Evolutionary conservation across 2,888 invertebrate species (phyloP).

Genomic region (Brachyptera putata): DNA sequence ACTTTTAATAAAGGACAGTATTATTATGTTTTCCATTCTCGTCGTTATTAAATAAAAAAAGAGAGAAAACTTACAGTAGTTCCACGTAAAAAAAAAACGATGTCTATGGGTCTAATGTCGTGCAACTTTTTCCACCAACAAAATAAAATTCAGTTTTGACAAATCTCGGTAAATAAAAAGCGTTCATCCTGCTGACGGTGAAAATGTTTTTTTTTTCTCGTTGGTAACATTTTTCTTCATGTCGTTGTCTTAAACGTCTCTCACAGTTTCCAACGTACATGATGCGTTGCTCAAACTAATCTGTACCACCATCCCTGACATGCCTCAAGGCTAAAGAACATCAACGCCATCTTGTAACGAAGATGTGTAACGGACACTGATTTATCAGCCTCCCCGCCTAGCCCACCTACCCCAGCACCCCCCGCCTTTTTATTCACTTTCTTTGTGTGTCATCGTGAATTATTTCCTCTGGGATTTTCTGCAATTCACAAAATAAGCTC

Average conservation of each 20-base stretch:
- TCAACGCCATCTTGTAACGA: not conserved
- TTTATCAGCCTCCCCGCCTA: slow-evolving; percentile 11
- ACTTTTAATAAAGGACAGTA: no score
- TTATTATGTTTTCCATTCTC: no score
- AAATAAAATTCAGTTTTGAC: no score
- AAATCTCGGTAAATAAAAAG: no score
- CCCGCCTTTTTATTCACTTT: not conserved
- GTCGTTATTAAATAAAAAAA: no score
- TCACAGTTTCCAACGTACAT: not conserved
- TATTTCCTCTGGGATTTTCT: not conserved
- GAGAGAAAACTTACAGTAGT: no score
- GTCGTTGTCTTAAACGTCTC: not conserved
- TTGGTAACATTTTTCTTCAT: not conserved
- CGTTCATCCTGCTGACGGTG: no score
- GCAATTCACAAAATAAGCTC: not conserved
- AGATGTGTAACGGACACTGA: slow-evolving; percentile 16
- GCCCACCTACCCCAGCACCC: not conserved
- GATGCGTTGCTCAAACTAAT: slow-evolving; percentile 4
- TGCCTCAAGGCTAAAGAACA: no score
- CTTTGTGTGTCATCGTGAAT: not conserved
- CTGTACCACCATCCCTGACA: not conserved
- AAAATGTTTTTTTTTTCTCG: not conserved
- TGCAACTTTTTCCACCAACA: no score
- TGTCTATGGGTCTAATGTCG: no score
- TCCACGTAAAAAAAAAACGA: no score